These are phyloP conservation scores for Setipinna tenuifilis DNA, from an alignment of 2,797 vertebrate genomes.

Conservation along the genomic window DNA sequence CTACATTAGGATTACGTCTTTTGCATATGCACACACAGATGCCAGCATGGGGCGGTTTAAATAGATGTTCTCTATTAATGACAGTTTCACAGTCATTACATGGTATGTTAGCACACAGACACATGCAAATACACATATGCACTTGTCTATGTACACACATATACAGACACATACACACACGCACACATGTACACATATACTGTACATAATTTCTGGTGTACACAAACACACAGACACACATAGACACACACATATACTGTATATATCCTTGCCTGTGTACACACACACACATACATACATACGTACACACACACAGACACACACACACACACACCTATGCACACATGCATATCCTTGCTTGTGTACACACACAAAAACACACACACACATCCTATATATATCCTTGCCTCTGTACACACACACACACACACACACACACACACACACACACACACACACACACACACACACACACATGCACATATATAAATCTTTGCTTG, in stretches of 20 bases:
- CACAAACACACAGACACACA: neutral
- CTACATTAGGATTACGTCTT: neutral
- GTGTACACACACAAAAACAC: too few species aligned
- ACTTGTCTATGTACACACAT: neutral
- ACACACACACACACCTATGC: neutral
- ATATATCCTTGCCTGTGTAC: neutral
- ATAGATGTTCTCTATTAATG: neutral
- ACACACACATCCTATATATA: too few species aligned
- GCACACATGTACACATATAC: neutral
- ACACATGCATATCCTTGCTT: too few species aligned
- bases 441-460: neutral
- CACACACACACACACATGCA: conserved; percentile 9
- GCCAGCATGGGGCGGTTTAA: neutral
- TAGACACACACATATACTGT: neutral
- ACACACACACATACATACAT: neutral
- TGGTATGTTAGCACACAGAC: neutral
- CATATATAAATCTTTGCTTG: too few species aligned
- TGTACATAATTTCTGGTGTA: too few species aligned
- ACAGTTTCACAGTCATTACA: neutral
- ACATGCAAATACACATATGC: too few species aligned
- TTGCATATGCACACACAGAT: conserved; percentile 5
- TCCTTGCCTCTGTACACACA: too few species aligned
- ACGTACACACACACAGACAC: neutral
- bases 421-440: neutral
- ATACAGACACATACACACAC: neutral